Conservation (phyloP, 1,140 invertebrate species). For the Brachionus manjavacas region DNA sequence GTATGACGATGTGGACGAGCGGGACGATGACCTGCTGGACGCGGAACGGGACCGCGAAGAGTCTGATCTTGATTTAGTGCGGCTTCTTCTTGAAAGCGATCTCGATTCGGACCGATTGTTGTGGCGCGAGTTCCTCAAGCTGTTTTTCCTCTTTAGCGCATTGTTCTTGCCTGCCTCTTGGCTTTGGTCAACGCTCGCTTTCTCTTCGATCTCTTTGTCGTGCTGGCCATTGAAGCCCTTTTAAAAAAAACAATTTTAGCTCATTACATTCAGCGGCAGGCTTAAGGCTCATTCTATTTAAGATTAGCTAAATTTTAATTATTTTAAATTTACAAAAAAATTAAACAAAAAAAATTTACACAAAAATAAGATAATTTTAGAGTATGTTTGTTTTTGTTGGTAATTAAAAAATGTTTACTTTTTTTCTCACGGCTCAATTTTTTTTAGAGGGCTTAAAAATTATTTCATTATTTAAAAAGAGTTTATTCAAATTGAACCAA, state of each 20-base stretch:
- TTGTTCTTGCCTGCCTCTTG: not conserved
- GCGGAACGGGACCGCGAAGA: not conserved
- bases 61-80: not conserved
- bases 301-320: constrained; percentile 33
- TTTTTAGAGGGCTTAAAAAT: not conserved
- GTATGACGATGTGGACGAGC: not conserved
- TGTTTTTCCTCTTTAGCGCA: not conserved
- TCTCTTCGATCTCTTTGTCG: not conserved
- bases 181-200: not conserved
- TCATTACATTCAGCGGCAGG: not conserved
- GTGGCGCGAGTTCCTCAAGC: not conserved
- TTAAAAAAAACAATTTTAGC: not conserved
- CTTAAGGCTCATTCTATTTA: not conserved
- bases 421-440: not conserved
- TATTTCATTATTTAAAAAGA: not conserved
- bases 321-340: constrained; percentile 13
- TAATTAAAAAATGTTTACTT: constrained; percentile 13
- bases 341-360: not conserved
- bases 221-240: too few relatives aligned
- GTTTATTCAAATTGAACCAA: not conserved
- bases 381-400: not conserved
- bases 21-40: not conserved
- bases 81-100: not conserved
- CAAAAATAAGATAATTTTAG: not conserved
- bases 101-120: not conserved